These are phyloP conservation scores for Mobula birostris DNA, from an alignment of 2,113 vertebrate species.

Conservation along the genomic window DNA sequence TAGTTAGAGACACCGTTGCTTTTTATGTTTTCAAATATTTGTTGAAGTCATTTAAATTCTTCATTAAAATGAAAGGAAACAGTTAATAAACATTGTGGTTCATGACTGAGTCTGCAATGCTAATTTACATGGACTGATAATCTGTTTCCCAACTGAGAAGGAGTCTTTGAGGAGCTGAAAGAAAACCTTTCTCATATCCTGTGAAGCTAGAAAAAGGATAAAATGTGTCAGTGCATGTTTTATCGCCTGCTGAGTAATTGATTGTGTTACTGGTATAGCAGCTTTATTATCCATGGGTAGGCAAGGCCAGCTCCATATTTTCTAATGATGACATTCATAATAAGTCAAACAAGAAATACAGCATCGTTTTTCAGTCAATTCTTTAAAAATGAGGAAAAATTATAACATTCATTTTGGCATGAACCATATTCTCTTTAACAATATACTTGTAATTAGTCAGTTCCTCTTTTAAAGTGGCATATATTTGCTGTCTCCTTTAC, in stretches of 20 bases:
- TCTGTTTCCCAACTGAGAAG: constrained; percentile 77
- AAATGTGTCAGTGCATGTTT: constrained; percentile 72
- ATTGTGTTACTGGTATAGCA: constrained; percentile 69
- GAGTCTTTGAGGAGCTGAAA: constrained; percentile 67
- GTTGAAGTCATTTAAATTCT: constrained; percentile 42
- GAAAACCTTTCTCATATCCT: constrained; percentile 70
- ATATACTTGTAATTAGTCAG: too few relatives aligned
- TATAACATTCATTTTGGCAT: not conserved
- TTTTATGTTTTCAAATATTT: constrained; percentile 82
- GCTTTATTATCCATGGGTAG: constrained; percentile 72
- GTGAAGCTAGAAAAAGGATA: constrained; percentile 70
- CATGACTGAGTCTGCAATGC: constrained; percentile 68
- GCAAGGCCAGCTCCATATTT: constrained; percentile 58
- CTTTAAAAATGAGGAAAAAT: not conserved
- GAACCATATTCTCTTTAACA: not conserved
- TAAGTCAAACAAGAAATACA: not conserved
- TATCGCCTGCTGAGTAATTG: constrained; percentile 68
- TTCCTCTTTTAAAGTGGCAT: not conserved
- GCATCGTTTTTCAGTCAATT: not conserved
- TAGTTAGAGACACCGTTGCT: constrained; percentile 63
- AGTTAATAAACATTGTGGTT: constrained; percentile 67
- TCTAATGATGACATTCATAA: constrained; percentile 58
- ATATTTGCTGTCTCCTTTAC: constrained; percentile 56
- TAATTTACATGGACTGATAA: constrained; percentile 75
- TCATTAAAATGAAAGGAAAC: constrained; percentile 51